These are phyloP conservation scores for Lamproptera curius DNA, from an alignment of 2,888 invertebrate genomes.

Conservation along the genomic window DNA sequence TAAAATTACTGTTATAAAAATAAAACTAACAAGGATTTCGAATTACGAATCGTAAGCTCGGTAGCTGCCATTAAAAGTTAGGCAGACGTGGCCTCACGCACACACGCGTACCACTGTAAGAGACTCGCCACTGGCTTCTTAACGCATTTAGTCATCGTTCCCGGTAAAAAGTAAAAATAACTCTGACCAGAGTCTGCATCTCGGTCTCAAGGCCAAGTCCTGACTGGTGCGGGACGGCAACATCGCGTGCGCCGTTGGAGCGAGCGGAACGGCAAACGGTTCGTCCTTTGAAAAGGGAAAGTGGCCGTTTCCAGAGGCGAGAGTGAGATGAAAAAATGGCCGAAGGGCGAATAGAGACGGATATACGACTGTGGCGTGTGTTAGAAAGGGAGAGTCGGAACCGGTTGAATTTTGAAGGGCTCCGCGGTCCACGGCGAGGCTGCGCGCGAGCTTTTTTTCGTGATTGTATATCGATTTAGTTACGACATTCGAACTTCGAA, in stretches of 20 bases:
- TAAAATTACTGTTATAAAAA: too few relatives aligned
- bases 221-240: conserved; percentile 48
- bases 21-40: conserved; percentile 3
- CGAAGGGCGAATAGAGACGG: conserved; percentile 57
- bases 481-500: conserved; percentile 29
- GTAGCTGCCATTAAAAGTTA: conserved; percentile 18
- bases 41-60: conserved; percentile 6
- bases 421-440: conserved; percentile 59
- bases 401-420: conserved; percentile 77
- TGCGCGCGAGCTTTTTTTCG: conserved; percentile 53
- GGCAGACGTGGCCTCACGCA: conserved; percentile 12
- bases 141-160: conserved; percentile 75
- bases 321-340: conserved; percentile 75
- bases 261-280: conserved; percentile 41
- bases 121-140: conserved; percentile 48
- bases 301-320: conserved; percentile 68
- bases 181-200: conserved; percentile 65
- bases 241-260: conserved; percentile 24
- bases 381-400: conserved; percentile 47
- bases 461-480: conserved; percentile 60
- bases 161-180: conserved; percentile 75
- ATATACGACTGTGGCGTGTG: conserved; percentile 26
- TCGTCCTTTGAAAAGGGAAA: conserved; percentile 78
- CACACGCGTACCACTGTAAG: conserved; percentile 22
- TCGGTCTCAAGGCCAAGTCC: conserved; percentile 74